These are phyloP conservation scores for Zoanthus sansibaricus DNA, from an alignment of 92 coral and sea anemone genomes.

Conservation along the genomic window DNA sequence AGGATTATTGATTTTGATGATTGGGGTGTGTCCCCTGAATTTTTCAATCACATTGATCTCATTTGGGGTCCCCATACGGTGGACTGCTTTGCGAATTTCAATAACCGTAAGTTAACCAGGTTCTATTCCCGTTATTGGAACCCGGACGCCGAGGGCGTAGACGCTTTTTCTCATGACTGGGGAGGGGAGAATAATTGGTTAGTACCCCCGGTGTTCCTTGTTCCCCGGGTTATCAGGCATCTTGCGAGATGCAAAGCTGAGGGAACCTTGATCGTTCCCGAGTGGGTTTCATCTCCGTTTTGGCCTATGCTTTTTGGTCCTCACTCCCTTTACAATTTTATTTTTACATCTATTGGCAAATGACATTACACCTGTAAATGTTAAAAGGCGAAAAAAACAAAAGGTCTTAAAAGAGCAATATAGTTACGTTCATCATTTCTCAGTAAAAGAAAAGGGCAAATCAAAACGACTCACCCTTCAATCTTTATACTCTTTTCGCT, in stretches of 20 bases:
- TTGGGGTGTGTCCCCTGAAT: no score
- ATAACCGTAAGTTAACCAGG: conserved; percentile 34
- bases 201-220: conserved; percentile 39
- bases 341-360: no score
- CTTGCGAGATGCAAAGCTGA: conserved; percentile 25
- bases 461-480: no score
- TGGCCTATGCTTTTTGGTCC: conserved; percentile 31
- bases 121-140: conserved; percentile 56
- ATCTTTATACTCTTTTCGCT: no score
- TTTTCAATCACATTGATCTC: no score
- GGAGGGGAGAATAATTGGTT: conserved; percentile 52
- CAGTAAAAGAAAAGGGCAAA: no score
- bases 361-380: no score
- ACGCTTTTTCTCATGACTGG: conserved; percentile 45
- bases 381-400: no score
- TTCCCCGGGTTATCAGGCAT: conserved; percentile 48
- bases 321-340: no score
- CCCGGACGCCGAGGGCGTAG: conserved; percentile 46
- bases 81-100: conserved; percentile 53
- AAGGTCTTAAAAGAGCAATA: no score
- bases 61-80: conserved; percentile 64
- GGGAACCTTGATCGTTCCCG: conserved; percentile 40
- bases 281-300: conserved; percentile 46
- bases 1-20: no score
- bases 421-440: no score